These are phyloP conservation scores for Leptodirus hochenwartii DNA, from an alignment of 2,888 invertebrate genomes.

Conservation along the genomic window DNA sequence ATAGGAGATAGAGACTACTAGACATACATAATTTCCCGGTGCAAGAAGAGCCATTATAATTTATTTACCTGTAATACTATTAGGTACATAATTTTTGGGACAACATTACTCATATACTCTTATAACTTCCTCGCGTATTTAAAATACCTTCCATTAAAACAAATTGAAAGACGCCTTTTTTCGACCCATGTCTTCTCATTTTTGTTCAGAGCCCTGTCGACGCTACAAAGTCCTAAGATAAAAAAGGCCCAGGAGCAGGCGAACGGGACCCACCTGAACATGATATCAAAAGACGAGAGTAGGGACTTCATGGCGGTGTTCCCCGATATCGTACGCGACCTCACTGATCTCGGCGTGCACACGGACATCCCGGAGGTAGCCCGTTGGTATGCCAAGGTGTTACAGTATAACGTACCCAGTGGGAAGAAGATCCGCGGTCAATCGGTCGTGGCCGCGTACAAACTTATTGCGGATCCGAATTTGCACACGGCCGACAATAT, in stretches of 20 bases:
- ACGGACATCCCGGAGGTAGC: constrained; percentile 62
- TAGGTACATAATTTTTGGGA: too few species aligned
- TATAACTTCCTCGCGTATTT: too few species aligned
- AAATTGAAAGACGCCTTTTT: too few species aligned
- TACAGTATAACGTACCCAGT: constrained; percentile 82
- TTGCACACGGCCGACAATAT: constrained; percentile 60
- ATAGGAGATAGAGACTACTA: too few species aligned
- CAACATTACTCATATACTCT: too few species aligned
- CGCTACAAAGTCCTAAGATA: constrained; percentile 40
- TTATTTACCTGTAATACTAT: too few species aligned
- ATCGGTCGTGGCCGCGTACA: constrained; percentile 55
- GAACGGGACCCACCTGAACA: constrained; percentile 33
- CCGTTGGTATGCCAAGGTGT: constrained; percentile 65
- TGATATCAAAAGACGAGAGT: constrained; percentile 60
- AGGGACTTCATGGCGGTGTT: constrained; percentile 77
- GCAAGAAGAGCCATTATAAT: too few species aligned
- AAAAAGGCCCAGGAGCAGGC: constrained; percentile 40
- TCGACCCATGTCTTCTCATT: too few species aligned
- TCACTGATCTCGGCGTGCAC: constrained; percentile 58
- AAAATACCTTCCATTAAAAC: too few species aligned
- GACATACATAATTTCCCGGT: too few species aligned
- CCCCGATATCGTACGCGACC: constrained; percentile 70
- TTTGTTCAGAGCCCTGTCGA: constrained; percentile 35
- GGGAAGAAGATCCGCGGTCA: constrained; percentile 76
- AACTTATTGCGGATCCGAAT: constrained; percentile 45